Base-by-base conservation (phyloP, 2,797 vertebrate species). In the Neosilurus mollespiculum region DNA sequence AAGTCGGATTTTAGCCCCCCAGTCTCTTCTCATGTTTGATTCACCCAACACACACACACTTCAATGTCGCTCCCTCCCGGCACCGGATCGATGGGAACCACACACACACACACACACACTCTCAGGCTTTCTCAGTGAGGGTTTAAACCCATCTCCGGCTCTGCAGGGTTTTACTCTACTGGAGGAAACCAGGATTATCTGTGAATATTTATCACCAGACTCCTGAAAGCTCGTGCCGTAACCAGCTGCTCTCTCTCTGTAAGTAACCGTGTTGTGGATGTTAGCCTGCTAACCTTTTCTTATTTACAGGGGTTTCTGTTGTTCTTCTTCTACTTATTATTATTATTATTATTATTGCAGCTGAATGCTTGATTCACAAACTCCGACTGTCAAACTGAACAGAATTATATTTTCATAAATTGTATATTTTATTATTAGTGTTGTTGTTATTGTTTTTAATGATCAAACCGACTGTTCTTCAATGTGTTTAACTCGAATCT, bases 191-290 rank as follows among this genome's bases (percentile, higher is more conserved):
- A 53, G 61, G n/a, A 16, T 30, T 66, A 34, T 67, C 70, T 43
- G 72, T 56, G 22, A 53, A 51, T 62, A 71, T 64, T 65, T 53
- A 65, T 24, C 26, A 26, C 49, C 30, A 34, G 26, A 49, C 82
- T 58, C 26, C 26, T 76, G 58, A 83, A 75, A 65, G 62, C 30
- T 26, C 11, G 59, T 30, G 78, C 71, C 69, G 84, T 26, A 65
- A 49, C 83, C 64, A 81, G 83, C 85, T 84, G 77, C 88, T 81
- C 30, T 43, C 80, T 78, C 58, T 62, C 58, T 26, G 89, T 89
- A 88, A 90, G 89, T 85, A 84, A 26, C 73, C 76, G 80, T 79
- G 83, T 49, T 65, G 10, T 81, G 26, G 37, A 54, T 84, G 69
- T 65, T 80, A 73, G 61, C 69, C 64, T 65, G 80, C 80, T 81